Evolutionary conservation across 64 coral and sea anemone genomes (phyloP), one percentile per base, ranked within the genome.

Genomic region (Hydrozoanthus tunicans): DNA sequence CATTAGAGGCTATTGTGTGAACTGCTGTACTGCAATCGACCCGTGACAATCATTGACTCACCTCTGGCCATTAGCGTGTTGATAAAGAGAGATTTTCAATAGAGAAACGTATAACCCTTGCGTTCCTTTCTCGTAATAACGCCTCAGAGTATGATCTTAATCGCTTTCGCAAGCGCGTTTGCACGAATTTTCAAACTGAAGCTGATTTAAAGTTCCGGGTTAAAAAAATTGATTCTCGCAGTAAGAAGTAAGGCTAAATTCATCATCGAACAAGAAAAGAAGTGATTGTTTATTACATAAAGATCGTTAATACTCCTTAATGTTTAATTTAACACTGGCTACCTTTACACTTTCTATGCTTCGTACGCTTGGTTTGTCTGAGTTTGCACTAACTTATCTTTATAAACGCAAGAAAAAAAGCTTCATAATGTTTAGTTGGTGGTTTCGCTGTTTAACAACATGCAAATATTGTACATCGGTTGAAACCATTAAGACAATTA

Each of bases 41-140:
- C 83, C 83, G 83, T 88, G 57, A 88, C 83, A 59, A 88, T 74
- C 83, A 72, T 88, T 88, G 83, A 88, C 23, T 74, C 83, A 88
- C 68, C 83, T 88, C 10, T 74, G n/a, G 69, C 84, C 84, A 88
- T 88, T 88, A 88, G 26, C 69, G 69, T 88, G 84, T 88, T 88
- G 55, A 88, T 88, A 88, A 88, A 88, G 84, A 86, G 73, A 88
- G 84, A 58, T 73, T 88, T 75, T 86, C 84, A 75, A 88, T 88
- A 60, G 84, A 75, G 59, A 88, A 59, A 51, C 24, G 59, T 73
- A 26, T 73, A 88, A 73, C 69, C 69, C 9, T 12, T 25, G 9
- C 1, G 70, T 67, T 43, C 32, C 68, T 88, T 88, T 73, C 24
- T 14, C 24, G 73, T 88, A 75, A 88, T 88, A 88, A 60, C 53